Percentiles rank a stretch among this genome's conserved stretches.
Conservation (phyloP, 2,797 vertebrate genomes). For the Holocentrus rufus region DNA sequence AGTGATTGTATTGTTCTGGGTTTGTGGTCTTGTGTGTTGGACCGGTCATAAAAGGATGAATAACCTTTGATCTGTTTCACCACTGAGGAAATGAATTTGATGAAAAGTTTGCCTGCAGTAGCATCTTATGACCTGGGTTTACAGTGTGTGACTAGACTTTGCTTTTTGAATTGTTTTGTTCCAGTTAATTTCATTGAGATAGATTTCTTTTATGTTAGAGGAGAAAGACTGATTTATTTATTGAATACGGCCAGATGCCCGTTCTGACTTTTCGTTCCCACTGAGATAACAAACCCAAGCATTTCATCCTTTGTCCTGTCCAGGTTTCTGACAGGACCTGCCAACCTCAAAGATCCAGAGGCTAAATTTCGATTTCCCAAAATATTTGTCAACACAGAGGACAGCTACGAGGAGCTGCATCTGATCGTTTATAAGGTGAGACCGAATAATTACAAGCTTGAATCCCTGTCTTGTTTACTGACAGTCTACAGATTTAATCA, state of each 20-base stretch:
- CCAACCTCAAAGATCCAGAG: constrained; percentile 95
- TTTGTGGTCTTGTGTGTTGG: neutral
- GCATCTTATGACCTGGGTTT: neutral
- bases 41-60: constrained; percentile 10
- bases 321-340: constrained; percentile 96
- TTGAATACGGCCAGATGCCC: neutral
- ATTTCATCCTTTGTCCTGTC: constrained; percentile 31
- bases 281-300: neutral
- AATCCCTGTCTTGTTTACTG: neutral
- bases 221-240: too few relatives aligned
- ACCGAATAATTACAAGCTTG: neutral
- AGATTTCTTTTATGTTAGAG: too few relatives aligned
- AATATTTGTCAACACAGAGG: constrained; percentile 94
- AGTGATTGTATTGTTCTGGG: constrained; percentile 30
- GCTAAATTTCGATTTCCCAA: constrained; percentile 95
- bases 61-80: neutral
- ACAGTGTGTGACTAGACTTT: neutral
- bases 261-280: neutral
- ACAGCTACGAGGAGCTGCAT: constrained; percentile 93
- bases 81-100: constrained; percentile 15
- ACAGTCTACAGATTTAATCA: constrained; percentile 4
- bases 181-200: too few relatives aligned
- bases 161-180: neutral
- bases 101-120: constrained; percentile 4
- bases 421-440: constrained; percentile 98